A percentile compares a stretch with the other conserved stretches of the same genome.
Conservation (phyloP, 2,797 vertebrate genomes). For the Hirundo rustica region DNA sequence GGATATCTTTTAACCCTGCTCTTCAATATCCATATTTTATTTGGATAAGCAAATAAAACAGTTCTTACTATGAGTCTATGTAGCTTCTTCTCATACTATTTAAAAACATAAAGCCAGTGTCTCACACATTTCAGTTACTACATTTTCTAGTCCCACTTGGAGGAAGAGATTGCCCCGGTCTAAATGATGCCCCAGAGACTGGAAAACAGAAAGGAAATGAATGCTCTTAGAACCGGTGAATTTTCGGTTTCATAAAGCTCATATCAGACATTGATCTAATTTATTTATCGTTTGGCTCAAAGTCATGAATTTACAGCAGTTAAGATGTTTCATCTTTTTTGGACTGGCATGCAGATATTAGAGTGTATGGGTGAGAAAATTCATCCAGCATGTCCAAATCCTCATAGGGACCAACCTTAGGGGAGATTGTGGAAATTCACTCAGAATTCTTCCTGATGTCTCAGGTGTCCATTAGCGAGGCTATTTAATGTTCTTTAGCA, state of each 20-base stretch:
- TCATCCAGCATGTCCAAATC: background rate
- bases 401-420: background rate
- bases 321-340: background rate
- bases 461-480: background rate
- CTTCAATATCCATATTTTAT: background rate
- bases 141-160: background rate
- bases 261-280: background rate
- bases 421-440: background rate
- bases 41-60: background rate
- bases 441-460: background rate
- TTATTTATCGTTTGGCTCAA: background rate
- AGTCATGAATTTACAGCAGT: background rate
- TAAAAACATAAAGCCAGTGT: background rate
- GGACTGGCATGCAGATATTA: background rate
- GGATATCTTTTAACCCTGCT: background rate
- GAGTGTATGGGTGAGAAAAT: background rate
- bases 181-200: background rate
- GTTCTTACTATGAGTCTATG: background rate
- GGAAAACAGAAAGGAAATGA: background rate
- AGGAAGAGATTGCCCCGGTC: background rate
- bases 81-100: background rate
- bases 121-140: background rate
- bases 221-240: background rate
- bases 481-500: background rate
- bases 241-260: background rate